Evolutionary conservation across 2,888 invertebrate species (phyloP).

Genomic region (Lasioglossum leucozonium): DNA sequence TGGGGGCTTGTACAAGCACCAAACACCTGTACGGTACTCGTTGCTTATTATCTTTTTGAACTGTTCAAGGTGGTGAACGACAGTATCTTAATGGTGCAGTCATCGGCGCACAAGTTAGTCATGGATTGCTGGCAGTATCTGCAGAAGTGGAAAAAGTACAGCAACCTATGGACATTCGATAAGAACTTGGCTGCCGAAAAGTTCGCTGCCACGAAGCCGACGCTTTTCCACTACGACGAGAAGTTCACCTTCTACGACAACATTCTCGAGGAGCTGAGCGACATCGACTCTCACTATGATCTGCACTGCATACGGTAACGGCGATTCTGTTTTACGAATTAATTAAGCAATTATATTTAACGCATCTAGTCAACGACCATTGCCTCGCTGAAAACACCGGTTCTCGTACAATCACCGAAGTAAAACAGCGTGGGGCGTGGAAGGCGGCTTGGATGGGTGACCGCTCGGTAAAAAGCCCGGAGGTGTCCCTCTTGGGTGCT

Average conservation of each 20-base stretch:
- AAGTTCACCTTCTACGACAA: conserved; percentile 93
- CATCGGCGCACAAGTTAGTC: conserved; percentile 88
- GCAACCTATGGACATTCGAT: conserved; percentile 91
- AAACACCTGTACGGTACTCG: too few species aligned
- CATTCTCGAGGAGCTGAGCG: conserved; percentile 89
- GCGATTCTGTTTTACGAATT: background rate
- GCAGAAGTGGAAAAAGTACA: conserved; percentile 90
- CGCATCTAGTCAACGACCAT: too few species aligned
- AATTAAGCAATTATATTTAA: background rate
- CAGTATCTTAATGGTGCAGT: conserved; percentile 88
- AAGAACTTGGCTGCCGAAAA: conserved; percentile 91
- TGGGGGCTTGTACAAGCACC: too few species aligned
- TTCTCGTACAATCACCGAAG: too few species aligned
- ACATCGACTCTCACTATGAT: conserved; percentile 87
- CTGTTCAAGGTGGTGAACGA: conserved; percentile 88
- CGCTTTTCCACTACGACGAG: conserved; percentile 91
- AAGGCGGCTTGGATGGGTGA: too few species aligned
- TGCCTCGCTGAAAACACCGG: too few species aligned
- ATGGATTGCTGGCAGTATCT: conserved; percentile 88
- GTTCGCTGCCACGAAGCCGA: conserved; percentile 89
- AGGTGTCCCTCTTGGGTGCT: too few species aligned
- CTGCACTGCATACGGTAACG: conserved; percentile 88
- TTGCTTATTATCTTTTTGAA: background rate
- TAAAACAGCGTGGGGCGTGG: too few species aligned
- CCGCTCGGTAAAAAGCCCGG: too few species aligned